Evolutionary conservation across 2,888 invertebrate genomes (phyloP).

Genomic region (Cancer borealis): DNA sequence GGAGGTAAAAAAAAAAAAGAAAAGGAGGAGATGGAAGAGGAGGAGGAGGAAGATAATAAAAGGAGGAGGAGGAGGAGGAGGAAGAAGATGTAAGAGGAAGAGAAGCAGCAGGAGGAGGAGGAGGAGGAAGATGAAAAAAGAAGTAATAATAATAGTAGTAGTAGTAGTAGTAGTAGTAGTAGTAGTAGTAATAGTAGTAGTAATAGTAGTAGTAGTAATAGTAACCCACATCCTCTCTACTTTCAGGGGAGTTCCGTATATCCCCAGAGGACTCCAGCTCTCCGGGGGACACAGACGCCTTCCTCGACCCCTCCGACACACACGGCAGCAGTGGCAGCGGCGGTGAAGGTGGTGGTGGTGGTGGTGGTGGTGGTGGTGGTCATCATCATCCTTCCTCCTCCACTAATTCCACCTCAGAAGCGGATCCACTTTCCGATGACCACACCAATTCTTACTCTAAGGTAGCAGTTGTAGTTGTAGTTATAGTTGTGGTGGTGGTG

Average conservation of each 20-base stretch:
- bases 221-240: background rate
- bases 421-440: background rate
- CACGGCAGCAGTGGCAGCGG: slow-evolving; percentile 11
- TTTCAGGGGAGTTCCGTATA: slow-evolving; percentile 21
- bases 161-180: no score
- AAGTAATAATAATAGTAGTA: no score
- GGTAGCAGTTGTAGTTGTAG: background rate
- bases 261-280: slow-evolving; percentile 48
- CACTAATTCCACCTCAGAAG: background rate
- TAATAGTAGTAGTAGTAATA: no score
- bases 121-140: background rate
- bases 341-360: background rate
- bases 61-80: background rate
- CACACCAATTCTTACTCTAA: background rate
- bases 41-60: background rate
- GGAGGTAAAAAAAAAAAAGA: background rate
- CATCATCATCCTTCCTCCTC: background rate
- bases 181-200: no score
- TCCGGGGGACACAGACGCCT: slow-evolving; percentile 55
- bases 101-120: background rate
- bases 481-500: background rate
- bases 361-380: background rate
- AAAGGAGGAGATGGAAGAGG: background rate
- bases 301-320: slow-evolving; percentile 35
- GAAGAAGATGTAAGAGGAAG: background rate